Evolutionary conservation across 2,888 invertebrate species (phyloP).

Genomic region (Cephonodes hylas): DNA sequence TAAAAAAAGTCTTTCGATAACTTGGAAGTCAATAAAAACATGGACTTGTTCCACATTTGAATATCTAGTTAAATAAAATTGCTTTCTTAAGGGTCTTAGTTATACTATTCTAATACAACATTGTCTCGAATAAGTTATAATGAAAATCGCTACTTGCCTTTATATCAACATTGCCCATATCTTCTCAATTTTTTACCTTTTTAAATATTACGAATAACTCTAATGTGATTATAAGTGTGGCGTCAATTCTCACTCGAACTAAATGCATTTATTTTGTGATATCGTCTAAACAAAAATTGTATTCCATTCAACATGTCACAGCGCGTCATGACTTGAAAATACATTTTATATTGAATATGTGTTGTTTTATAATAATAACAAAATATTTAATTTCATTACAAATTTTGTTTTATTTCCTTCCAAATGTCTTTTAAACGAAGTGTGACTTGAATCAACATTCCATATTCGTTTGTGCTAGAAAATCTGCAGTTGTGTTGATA

Average conservation of each 20-base stretch:
- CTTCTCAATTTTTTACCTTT: background rate
- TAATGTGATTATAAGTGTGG: background rate
- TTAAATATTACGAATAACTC: background rate
- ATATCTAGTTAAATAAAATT: background rate
- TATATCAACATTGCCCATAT: too few relatives aligned
- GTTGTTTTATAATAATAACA: conserved; percentile 78
- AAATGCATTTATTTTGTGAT: conserved; percentile 16
- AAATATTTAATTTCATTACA: conserved; percentile 74
- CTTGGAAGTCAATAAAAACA: background rate
- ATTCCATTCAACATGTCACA: conserved; percentile 31
- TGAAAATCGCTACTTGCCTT: too few relatives aligned
- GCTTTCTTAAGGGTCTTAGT: background rate
- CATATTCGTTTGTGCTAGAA: background rate
- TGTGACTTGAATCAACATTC: background rate
- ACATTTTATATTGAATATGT: conserved; percentile 67
- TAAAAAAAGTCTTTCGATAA: too few relatives aligned
- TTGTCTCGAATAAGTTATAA: background rate
- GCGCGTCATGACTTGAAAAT: conserved; percentile 76
- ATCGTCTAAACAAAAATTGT: conserved; percentile 24
- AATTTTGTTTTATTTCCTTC: conserved; percentile 61
- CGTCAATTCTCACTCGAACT: background rate
- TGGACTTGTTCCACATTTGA: background rate
- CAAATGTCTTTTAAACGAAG: background rate
- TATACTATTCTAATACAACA: background rate
- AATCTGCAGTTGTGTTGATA: background rate